phyloP scores from a whole-genome alignment of 2,888 invertebrate genomes.

The Allophyes oxyacanthae region DNA sequence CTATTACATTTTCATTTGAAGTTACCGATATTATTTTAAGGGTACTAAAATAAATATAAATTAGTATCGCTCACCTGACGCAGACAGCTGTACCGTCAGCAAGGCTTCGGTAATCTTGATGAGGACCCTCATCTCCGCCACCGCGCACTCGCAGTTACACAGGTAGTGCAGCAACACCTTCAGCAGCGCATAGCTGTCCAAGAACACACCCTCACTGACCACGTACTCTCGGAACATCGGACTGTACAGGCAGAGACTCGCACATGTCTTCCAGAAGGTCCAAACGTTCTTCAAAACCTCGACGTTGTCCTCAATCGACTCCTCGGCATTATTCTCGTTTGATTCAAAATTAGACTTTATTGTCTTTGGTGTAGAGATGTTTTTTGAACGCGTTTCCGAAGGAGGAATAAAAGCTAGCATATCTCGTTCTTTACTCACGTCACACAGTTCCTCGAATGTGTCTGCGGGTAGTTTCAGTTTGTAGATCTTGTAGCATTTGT shows the following conservation, averaged over 20 bases:
- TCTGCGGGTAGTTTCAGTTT: slow-evolving; percentile 71
- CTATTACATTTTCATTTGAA: too few species aligned
- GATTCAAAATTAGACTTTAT: slow-evolving; percentile 56
- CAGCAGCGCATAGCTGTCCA: slow-evolving; percentile 78
- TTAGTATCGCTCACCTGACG: slow-evolving; percentile 72
- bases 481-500: slow-evolving; percentile 77
- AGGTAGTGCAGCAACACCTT: slow-evolving; percentile 73
- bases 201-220: slow-evolving; percentile 73
- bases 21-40: too few species aligned
- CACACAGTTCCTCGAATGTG: slow-evolving; percentile 72
- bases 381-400: slow-evolving; percentile 46
- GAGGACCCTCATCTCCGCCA: slow-evolving; percentile 70
- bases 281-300: slow-evolving; percentile 79
- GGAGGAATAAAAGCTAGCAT: slow-evolving; percentile 59
- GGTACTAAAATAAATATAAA: not conserved
- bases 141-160: slow-evolving; percentile 60
- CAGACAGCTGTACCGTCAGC: slow-evolving; percentile 81
- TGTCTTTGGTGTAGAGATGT: slow-evolving; percentile 59
- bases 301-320: slow-evolving; percentile 65
- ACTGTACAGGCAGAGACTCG: slow-evolving; percentile 87
- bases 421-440: slow-evolving; percentile 70
- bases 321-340: slow-evolving; percentile 59
- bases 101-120: slow-evolving; percentile 81
- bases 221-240: slow-evolving; percentile 86
- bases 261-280: slow-evolving; percentile 87